These are phyloP conservation scores for Avahi laniger DNA, from an alignment of 2,797 vertebrate species.

Conservation along the genomic window DNA sequence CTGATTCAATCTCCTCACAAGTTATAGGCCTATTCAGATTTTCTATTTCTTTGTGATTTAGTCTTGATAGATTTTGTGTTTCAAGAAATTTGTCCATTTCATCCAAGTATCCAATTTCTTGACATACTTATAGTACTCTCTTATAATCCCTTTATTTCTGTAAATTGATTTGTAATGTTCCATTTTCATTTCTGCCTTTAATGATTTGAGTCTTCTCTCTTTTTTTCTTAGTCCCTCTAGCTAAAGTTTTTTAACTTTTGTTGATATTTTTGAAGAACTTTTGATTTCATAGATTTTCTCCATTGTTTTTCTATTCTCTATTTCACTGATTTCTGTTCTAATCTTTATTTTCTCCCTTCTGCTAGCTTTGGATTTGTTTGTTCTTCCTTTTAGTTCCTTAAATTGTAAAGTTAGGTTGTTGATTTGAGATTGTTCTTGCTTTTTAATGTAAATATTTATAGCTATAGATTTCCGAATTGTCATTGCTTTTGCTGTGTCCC, in stretches of 20 bases:
- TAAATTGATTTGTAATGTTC: neutral
- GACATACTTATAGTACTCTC: neutral
- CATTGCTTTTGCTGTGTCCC: neutral
- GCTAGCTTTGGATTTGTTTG: neutral
- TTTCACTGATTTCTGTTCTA: neutral
- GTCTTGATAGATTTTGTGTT: neutral
- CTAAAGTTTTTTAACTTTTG: neutral
- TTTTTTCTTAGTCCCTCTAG: neutral
- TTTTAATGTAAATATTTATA: neutral
- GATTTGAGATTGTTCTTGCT: neutral
- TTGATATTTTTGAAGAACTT: neutral
- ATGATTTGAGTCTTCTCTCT: no score
- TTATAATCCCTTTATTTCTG: neutral
- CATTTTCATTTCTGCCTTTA: neutral
- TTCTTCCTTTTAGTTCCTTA: neutral
- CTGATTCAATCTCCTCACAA: neutral
- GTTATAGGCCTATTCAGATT: neutral
- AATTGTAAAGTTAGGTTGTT: neutral
- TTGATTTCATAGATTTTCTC: neutral
- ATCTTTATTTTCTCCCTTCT: neutral
- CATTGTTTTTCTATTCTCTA: neutral
- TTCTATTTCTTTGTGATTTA: neutral
- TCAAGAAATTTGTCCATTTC: neutral
- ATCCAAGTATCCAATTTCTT: neutral
- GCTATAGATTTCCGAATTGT: neutral